A percentile compares a stretch with the other conserved stretches of the same genome.
Conservation (phyloP, 2,113 vertebrate genomes). For the Phasianus colchicus region DNA sequence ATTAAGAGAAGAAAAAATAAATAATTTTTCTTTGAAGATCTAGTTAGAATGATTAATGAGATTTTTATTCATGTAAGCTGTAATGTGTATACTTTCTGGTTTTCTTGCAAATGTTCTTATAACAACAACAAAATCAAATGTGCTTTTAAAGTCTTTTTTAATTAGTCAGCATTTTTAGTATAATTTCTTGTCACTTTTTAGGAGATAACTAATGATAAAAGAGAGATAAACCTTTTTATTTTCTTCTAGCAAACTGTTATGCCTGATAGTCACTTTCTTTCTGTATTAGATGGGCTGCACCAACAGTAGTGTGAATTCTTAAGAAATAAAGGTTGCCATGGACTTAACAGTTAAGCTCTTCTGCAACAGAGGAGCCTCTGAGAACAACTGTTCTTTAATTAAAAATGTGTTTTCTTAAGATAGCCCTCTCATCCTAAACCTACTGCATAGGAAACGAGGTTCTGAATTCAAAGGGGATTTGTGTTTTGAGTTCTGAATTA, state of each 20-base stretch:
- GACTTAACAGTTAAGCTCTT: neutral
- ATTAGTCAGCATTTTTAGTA: neutral
- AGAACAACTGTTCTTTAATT: neutral
- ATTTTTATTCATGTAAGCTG: neutral
- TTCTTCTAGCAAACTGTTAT: neutral
- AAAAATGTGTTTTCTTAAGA: neutral
- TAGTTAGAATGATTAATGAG: neutral
- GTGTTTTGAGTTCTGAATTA: neutral
- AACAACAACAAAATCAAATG: neutral
- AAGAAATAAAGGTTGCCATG: neutral
- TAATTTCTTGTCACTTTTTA: rapidly evolving
- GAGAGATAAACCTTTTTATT: rapidly evolving
- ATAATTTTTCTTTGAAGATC: rapidly evolving
- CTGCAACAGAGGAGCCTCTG: neutral
- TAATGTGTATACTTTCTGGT: rapidly evolving
- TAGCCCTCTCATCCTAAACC: neutral
- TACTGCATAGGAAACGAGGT: neutral
- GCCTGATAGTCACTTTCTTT: neutral
- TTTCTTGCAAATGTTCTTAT: neutral
- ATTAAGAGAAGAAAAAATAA: neutral
- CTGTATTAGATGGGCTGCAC: neutral
- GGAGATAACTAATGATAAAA: neutral
- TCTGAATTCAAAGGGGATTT: neutral
- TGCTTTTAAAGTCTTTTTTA: neutral
- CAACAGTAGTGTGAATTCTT: neutral